Conservation (phyloP, 2,797 vertebrate species). For the Spatula versicolor region DNA sequence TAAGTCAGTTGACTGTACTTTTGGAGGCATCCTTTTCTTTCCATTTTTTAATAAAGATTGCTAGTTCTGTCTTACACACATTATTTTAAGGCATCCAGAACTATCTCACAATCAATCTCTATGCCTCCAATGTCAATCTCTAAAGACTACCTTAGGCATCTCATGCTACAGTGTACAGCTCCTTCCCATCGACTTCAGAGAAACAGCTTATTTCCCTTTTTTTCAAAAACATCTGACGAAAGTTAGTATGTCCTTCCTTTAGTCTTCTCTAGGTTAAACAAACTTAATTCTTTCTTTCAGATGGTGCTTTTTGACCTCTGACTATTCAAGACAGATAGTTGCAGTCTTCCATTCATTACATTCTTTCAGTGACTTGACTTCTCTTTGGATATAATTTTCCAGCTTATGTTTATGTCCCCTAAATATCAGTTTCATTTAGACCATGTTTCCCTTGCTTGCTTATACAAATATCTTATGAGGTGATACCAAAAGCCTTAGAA, state of each 20-base stretch:
- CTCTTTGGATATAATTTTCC: not conserved
- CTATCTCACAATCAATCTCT: not conserved
- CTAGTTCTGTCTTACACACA: not conserved
- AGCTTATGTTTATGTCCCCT: not conserved
- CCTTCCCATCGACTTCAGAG: not conserved
- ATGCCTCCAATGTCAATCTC: not conserved
- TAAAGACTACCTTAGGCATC: not conserved
- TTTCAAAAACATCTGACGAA: not conserved
- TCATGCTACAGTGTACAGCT: not conserved
- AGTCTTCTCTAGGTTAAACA: not conserved
- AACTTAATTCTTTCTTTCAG: not conserved
- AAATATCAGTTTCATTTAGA: not conserved
- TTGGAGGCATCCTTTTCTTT: not conserved
- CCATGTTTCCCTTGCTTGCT: not conserved
- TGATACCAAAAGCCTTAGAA: not conserved
- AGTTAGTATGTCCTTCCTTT: not conserved
- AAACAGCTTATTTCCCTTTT: not conserved
- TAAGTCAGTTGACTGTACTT: not conserved
- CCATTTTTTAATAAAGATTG: not conserved
- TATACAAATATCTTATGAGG: not conserved
- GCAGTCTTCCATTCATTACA: not conserved
- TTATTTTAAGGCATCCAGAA: not conserved
- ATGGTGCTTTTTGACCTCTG: not conserved
- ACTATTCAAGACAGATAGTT: not conserved
- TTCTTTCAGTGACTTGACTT: not conserved